Base-by-base conservation (phyloP, 2,797 vertebrate species). In the Taenioides sp. region DNA sequence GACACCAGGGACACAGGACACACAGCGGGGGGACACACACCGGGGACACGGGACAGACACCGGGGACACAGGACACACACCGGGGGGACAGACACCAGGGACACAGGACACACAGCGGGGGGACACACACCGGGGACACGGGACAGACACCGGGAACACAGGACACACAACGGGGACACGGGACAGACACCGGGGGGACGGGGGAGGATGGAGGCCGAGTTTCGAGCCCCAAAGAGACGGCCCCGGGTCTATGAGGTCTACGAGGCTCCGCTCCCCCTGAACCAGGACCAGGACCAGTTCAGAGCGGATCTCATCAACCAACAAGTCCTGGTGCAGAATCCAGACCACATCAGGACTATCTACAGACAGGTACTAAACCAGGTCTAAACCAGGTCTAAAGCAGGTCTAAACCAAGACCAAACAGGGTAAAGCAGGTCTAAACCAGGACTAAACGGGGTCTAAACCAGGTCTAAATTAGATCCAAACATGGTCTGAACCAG, bases 201-300 rank as follows among this genome's bases (percentile, higher is more conserved):
- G 6, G 16, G 37, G 34, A n/a, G 17, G 34, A 65, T 95, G 65
- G 93, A 96, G 86, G 96, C 96, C 0, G 86, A 91, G 72, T 98
- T 99, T 70, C 94, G 91, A 14, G 89, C 95, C 1, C 97, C 97
- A 0, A 94, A 93, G 84, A 93, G 94, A 71, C 95, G 96, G n/a
- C 82, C 84, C 70, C 95, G 93, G 74, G 93, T 95, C 0, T 93
- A 90, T 0, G 95, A 97, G 78, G 81, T 84, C 0, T 96, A 94
- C 0, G 87, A 92, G 57, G 92, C 92, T 11, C 94, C 97, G 1
- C 90, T 97, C 70, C 97, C 97, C 0, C 62, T 65, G n/a, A 65
- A 65, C 14, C 63, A 40, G 20, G 28, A 20, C 28, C 28, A 20
- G 9, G 96, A n/a, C 20, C 61, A 25, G 40, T 7, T 65, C 63